Percentiles rank a stretch among this genome's conserved stretches.
Evolutionary conservation across 2,797 vertebrate species (phyloP).

Genomic region (Manis crassicaudata): DNA sequence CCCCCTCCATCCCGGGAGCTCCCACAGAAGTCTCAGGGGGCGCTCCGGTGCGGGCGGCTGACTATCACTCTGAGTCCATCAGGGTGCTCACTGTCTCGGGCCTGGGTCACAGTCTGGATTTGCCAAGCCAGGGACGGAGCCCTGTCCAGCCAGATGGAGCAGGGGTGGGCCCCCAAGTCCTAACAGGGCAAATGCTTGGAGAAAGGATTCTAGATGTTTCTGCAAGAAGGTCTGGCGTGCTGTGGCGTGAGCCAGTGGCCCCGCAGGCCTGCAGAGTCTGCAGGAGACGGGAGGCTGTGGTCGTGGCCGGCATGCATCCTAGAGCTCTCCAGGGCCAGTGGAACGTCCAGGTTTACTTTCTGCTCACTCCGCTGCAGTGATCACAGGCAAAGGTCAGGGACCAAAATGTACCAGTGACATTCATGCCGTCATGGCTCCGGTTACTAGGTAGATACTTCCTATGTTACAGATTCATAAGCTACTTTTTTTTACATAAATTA

Average conservation of each 20-base stretch:
- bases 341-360: no score
- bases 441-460: background rate
- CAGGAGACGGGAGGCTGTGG: no score
- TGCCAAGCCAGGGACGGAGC: no score
- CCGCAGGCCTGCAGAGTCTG: background rate
- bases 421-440: no score
- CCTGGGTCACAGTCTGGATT: background rate
- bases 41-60: background rate
- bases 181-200: background rate
- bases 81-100: rapidly evolving
- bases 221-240: background rate
- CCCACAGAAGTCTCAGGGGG: background rate
- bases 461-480: background rate
- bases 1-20: background rate
- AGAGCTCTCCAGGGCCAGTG: background rate
- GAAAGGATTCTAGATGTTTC: background rate
- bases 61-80: background rate
- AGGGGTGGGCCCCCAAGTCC: background rate
- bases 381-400: background rate
- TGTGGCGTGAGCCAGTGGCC: rapidly evolving
- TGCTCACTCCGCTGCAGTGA: no score
- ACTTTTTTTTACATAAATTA: background rate
- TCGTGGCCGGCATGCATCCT: rapidly evolving
- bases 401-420: background rate
- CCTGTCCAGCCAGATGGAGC: background rate